Percentiles rank a stretch among this genome's conserved stretches.
phyloP scores from a whole-genome alignment of 2,797 vertebrate genomes.

The Sphaeramia orbicularis region DNA sequence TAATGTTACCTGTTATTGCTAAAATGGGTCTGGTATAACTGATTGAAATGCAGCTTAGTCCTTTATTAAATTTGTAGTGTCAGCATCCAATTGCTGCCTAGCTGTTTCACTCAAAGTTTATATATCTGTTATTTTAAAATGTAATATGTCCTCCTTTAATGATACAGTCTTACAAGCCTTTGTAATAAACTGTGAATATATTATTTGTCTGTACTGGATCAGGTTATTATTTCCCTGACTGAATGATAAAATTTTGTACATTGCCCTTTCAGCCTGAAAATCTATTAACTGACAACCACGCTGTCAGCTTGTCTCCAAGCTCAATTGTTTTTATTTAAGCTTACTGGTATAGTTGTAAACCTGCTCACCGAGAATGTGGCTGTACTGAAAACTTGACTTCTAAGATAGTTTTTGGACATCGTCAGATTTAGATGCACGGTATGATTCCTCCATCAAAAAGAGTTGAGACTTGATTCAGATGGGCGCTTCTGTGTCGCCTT shows the following conservation, averaged over 20 bases:
- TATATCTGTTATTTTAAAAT: too few species aligned
- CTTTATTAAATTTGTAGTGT: too few species aligned
- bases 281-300: background rate
- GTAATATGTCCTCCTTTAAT: background rate
- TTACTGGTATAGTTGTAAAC: background rate
- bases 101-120: too few species aligned
- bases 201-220: background rate
- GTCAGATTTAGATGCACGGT: background rate
- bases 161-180: background rate
- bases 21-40: too few species aligned
- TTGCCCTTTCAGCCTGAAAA: background rate
- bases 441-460: background rate
- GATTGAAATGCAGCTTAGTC: too few species aligned
- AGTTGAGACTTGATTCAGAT: background rate
- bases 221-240: background rate
- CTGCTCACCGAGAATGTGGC: background rate
- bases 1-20: too few species aligned
- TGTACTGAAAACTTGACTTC: background rate
- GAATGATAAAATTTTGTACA: background rate
- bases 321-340: background rate
- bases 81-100: too few species aligned
- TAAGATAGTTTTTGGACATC: background rate
- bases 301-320: background rate
- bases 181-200: background rate
- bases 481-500: too few species aligned